Evolutionary conservation across 2,113 vertebrate genomes (phyloP), one percentile per base, ranked within the genome.

Genomic region (Cebus imitator): DNA sequence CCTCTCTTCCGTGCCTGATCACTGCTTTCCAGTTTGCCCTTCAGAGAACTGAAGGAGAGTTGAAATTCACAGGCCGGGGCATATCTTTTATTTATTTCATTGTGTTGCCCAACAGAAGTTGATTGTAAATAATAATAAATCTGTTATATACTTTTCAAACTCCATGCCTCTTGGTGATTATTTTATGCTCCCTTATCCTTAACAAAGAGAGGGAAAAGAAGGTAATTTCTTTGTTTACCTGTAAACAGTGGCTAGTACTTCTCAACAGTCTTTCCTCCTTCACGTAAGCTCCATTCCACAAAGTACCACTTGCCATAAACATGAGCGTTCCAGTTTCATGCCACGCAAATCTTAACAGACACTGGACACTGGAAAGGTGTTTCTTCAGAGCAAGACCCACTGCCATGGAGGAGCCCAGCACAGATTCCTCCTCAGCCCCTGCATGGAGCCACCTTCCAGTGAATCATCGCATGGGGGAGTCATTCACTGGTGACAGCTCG

Each of bases 41-140:
- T 89, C 92, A 91, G 96, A 97, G 97, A 93, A 93, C 97, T 94
- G 87, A 84, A 95, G 96, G 92, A 95, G 85, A 97, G 75, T 58
- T 93, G 91, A 83, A 94, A 93, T 84, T 95, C 85, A 93, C 80
- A 87, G 96, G 98, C 98, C 97, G 97, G 96, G 98, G 97, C 98
- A 94, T 96, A 94, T 82, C 96, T 98, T 98, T 98, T 98, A 98
- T 99, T 99, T 99, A 99, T 99, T 98, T 96, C 97, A 98, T 97
- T 99, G 98, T 98, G 98, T 98, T 98, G 96, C 98, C 98, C 98
- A 1, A 93, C 92, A 98, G 92, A 98, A 98, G 98, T 98, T 98
- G 98, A 98, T 88, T 99, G 98, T 99, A 99, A 99, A 99, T 99
- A 98, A 98, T 64, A 99, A 97, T 20, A 70, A 96, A 97, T 98